Evolutionary conservation across 1,140 invertebrate genomes (phyloP), one percentile per base, ranked within the genome.

Genomic region (Pseudomyrmex pallidus): DNA sequence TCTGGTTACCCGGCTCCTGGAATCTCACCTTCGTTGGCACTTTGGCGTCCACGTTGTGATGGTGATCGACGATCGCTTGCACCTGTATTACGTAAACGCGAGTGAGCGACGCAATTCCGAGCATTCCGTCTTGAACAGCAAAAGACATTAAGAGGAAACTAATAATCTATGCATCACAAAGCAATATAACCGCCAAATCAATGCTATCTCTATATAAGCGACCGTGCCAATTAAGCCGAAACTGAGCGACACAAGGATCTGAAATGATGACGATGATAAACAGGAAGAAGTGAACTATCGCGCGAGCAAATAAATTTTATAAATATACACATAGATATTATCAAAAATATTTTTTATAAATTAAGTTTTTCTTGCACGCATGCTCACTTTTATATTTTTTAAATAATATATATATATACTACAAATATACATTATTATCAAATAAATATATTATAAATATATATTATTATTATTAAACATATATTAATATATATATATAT

Each of bases 31-130:
- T 98, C 61, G 97, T 97, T 4, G 96, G 95, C 46, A 96, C 96
- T 94, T 97, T 97, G 61, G 96, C 96, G 88, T 96, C 96, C 78
- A 95, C 95, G 82, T 95, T 95, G 92, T 98, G 97, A 92, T 98
- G 97, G 90, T 98, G 97, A 93, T 99, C 98, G 52, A 99, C 96
- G 88, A 99, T 98, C 25, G 97, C 96, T 95, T 98, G 98, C 46
- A 98, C 97, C 98, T 98, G 86, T 84, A 62, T 77, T 46, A 84
- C 20, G 48, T 13, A 13, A 62, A 57, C 1, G 0, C 2, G 9
- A 63, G 2, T 63, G 0, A 73, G 44, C 1, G 7, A 20, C n/a
- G 7, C 10, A 35, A 62, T n/a, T n/a, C n/a, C 2, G 15, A 44
- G 3, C n/a, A 66, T 52, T 62, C 52, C 77, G 70, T 85, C 67